Percentiles rank a stretch among this genome's conserved stretches.
Conservation (phyloP, 2,888 invertebrate species). For the Drosophila demipolita region DNA sequence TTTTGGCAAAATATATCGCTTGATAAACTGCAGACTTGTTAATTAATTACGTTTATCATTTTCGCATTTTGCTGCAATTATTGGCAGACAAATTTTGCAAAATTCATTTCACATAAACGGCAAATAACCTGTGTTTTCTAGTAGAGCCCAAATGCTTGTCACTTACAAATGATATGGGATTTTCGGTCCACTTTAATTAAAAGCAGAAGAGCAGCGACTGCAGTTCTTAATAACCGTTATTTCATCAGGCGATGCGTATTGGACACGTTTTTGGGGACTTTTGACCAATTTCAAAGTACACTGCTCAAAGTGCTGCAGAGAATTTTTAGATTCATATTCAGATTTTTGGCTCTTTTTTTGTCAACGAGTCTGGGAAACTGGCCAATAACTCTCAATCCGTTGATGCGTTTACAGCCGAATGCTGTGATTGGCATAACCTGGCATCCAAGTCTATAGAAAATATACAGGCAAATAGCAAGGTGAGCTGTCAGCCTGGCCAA, state of each 20-base stretch:
- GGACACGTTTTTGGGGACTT: not conserved
- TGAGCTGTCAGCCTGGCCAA: not conserved
- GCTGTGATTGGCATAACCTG: not conserved
- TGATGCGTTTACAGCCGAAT: not conserved
- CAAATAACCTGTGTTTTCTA: not conserved
- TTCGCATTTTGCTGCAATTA: slow-evolving; percentile 8
- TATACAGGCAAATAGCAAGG: not conserved
- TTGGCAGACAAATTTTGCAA: not conserved
- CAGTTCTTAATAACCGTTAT: not conserved
- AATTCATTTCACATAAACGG: not conserved
- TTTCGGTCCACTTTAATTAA: not conserved
- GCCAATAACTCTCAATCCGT: not conserved
- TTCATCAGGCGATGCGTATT: not conserved
- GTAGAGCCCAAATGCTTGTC: not conserved
- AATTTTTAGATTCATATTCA: not conserved
- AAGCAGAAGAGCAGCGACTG: not conserved
- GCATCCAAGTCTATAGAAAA: not conserved
- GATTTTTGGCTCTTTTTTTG: not conserved
- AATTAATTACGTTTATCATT: slow-evolving; percentile 55
- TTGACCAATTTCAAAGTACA: not conserved
- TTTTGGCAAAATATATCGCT: slow-evolving; percentile 28
- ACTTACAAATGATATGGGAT: not conserved
- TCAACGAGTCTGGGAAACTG: not conserved
- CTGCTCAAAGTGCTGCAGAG: not conserved
- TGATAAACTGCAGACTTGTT: slow-evolving; percentile 26